phyloP scores from a whole-genome alignment of 2,888 invertebrate species.

The Pherbina coryleti region DNA sequence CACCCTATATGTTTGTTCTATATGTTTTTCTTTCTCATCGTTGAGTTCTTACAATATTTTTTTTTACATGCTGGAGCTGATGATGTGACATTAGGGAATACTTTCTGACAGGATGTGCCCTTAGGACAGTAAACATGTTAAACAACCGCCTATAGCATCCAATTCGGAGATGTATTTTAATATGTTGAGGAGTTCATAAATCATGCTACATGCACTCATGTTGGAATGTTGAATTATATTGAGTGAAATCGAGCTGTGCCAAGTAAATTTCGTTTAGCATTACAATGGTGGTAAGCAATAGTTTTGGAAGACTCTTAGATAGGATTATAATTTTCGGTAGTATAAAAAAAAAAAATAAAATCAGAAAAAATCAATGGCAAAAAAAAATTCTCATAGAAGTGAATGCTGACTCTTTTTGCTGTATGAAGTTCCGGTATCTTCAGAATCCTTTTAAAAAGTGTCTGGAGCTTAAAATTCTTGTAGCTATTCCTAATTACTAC shows the following conservation, averaged over 20 bases:
- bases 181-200: constrained; percentile 15
- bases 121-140: not conserved
- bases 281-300: no score
- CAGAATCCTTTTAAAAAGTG: no score
- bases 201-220: not conserved
- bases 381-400: no score
- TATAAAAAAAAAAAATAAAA: no score
- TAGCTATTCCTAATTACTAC: no score
- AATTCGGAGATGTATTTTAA: not conserved
- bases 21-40: constrained; percentile 27
- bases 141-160: not conserved
- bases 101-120: constrained; percentile 20
- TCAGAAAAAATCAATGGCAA: no score
- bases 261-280: not conserved
- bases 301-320: no score
- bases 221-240: no score
- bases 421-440: no score
- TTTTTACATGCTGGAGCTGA: not conserved
- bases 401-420: no score
- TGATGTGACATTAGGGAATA: not conserved
- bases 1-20: not conserved
- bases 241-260: constrained; percentile 2
- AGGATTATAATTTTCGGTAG: no score
- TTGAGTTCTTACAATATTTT: not conserved
- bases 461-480: no score